These are phyloP conservation scores for Paelopatides confundens DNA, from an alignment of 53 echinoderm and acorn worm genomes.

Conservation along the genomic window DNA sequence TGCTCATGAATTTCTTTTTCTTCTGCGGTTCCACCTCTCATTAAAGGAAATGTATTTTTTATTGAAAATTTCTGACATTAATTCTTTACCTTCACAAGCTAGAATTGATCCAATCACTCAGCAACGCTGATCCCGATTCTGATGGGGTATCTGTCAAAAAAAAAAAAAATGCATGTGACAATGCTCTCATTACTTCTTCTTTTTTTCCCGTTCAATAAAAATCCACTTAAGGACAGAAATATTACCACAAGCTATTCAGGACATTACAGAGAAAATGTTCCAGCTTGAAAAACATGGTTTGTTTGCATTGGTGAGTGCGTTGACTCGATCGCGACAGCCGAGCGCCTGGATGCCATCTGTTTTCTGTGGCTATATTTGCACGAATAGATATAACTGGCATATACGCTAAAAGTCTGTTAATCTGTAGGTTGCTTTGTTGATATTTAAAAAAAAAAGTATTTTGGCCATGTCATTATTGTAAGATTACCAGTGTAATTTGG, in stretches of 20 bases:
- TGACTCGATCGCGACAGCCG: neutral
- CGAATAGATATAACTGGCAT: too few relatives aligned
- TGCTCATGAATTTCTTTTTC: too few relatives aligned
- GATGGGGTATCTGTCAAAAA: neutral
- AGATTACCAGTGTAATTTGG: too few relatives aligned
- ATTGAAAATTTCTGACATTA: neutral
- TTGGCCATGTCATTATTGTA: too few relatives aligned
- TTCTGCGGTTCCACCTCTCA: neutral
- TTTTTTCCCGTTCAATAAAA: constrained; percentile 26
- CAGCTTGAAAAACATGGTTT: constrained; percentile 25
- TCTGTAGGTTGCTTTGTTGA: too few relatives aligned
- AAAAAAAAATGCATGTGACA: neutral
- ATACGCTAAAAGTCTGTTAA: too few relatives aligned
- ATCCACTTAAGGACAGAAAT: constrained; percentile 12
- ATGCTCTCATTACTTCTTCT: neutral
- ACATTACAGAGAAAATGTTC: constrained; percentile 1
- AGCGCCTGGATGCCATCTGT: neutral
- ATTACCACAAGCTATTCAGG: neutral
- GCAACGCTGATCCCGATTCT: neutral
- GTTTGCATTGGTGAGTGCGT: neutral
- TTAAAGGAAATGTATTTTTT: neutral
- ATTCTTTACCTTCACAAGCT: too few relatives aligned
- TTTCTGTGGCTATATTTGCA: too few relatives aligned
- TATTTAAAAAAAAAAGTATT: too few relatives aligned
- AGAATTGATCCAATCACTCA: neutral